These are phyloP conservation scores for Noctua fimbriata DNA, from an alignment of 2,888 invertebrate species.

Conservation along the genomic window DNA sequence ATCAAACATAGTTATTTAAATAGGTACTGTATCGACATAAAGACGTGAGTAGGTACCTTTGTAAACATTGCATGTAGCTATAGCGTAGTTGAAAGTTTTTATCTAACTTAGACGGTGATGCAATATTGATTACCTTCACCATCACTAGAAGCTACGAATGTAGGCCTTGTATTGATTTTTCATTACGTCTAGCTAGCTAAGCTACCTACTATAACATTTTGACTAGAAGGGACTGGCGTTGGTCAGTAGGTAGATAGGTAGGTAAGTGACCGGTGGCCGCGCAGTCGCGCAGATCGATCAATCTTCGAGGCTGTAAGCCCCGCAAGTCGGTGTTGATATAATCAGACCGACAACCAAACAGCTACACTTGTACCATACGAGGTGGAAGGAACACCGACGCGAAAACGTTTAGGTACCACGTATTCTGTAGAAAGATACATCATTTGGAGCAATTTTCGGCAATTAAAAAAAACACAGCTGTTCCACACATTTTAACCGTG, in stretches of 20 bases:
- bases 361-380: not conserved
- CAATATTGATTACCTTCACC: slow-evolving; percentile 18
- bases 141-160: not conserved
- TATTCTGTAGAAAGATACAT: too few species aligned
- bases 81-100: not conserved
- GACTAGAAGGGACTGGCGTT: not conserved
- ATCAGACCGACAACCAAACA: not conserved
- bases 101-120: not conserved
- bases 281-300: slow-evolving; percentile 24
- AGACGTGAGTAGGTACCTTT: not conserved
- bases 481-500: too few species aligned
- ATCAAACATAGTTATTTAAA: not conserved
- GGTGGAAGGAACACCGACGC: too few species aligned
- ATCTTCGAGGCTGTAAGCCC: not conserved
- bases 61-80: not conserved
- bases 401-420: too few species aligned
- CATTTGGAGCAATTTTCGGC: too few species aligned
- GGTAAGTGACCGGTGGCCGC: not conserved
- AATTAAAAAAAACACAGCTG: too few species aligned
- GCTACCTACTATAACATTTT: not conserved
- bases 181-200: not conserved
- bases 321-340: not conserved
- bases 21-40: not conserved
- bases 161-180: slow-evolving; percentile 31
- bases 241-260: slow-evolving; percentile 1